Conservation (phyloP, 1,140 invertebrate species). For the Drosophila nebulosa region DNA sequence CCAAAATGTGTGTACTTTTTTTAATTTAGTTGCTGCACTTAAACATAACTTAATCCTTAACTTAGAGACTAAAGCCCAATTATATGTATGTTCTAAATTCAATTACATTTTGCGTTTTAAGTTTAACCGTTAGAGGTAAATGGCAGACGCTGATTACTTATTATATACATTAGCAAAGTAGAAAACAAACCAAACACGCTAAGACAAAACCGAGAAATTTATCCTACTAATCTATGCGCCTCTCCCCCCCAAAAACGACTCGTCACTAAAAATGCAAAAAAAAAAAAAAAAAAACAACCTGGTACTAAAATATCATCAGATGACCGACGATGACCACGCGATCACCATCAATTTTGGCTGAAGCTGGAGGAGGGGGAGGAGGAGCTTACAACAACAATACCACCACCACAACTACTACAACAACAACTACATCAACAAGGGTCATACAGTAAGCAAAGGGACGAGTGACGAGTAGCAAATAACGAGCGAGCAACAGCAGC, state of each 20-base stretch:
- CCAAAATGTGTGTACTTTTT: background rate
- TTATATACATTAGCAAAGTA: background rate
- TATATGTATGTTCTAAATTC: background rate
- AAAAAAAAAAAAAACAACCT: background rate
- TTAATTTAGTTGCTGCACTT: background rate
- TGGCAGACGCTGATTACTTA: background rate
- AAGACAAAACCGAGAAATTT: background rate
- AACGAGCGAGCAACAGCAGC: too few relatives aligned
- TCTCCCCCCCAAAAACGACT: background rate
- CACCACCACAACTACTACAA: background rate
- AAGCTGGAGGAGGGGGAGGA: too few relatives aligned
- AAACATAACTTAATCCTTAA: background rate
- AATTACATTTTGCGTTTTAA: background rate
- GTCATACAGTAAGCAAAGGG: background rate
- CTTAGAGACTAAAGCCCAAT: background rate
- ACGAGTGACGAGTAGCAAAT: background rate
- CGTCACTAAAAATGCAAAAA: background rate
- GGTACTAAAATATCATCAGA: background rate
- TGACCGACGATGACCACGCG: background rate
- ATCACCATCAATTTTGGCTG: background rate
- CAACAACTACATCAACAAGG: background rate
- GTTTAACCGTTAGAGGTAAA: background rate
- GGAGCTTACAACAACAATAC: background rate
- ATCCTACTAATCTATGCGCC: background rate
- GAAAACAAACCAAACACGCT: background rate